Percentiles rank a stretch among this genome's conserved stretches.
Conservation (phyloP, 1,140 invertebrate species). For the Eciton burchellii region DNA sequence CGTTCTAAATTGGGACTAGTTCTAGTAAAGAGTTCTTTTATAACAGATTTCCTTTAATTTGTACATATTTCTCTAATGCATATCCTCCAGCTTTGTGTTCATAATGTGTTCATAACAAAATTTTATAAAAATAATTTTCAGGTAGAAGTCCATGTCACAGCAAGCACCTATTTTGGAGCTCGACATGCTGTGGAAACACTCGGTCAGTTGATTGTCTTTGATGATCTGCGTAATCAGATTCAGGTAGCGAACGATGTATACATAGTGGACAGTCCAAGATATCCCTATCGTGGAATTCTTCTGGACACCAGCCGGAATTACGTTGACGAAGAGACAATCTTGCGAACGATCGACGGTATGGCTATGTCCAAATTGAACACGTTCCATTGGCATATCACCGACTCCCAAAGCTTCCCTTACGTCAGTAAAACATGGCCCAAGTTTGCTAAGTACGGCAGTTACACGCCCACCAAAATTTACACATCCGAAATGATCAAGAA, state of each 20-base stretch:
- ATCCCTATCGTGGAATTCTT: constrained; percentile 91
- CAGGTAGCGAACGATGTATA: constrained; percentile 87
- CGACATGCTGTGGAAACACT: constrained; percentile 93
- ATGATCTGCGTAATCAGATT: constrained; percentile 87
- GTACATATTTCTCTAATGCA: no score
- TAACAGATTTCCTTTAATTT: no score
- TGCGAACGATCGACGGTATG: constrained; percentile 92
- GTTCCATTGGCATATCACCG: constrained; percentile 96
- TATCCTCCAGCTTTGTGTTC: no score
- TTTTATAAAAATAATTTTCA: constrained; percentile 49
- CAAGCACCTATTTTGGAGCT: constrained; percentile 90
- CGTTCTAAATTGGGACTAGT: no score
- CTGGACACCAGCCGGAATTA: constrained; percentile 93
- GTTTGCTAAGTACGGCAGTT: constrained; percentile 90
- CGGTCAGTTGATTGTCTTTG: constrained; percentile 90
- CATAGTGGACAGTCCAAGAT: constrained; percentile 90
- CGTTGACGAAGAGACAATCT: constrained; percentile 89
- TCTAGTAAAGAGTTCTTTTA: no score
- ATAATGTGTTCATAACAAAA: no score
- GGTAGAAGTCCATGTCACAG: constrained; percentile 87
- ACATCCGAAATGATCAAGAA: constrained; percentile 85
- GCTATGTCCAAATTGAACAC: constrained; percentile 93
- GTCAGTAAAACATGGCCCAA: constrained; percentile 89
- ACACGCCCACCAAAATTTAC: constrained; percentile 89
- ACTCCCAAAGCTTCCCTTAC: constrained; percentile 94